A percentile compares a stretch with the other conserved stretches of the same genome.
phyloP scores from a whole-genome alignment of 2,888 invertebrate genomes.

The Nomada flava region DNA sequence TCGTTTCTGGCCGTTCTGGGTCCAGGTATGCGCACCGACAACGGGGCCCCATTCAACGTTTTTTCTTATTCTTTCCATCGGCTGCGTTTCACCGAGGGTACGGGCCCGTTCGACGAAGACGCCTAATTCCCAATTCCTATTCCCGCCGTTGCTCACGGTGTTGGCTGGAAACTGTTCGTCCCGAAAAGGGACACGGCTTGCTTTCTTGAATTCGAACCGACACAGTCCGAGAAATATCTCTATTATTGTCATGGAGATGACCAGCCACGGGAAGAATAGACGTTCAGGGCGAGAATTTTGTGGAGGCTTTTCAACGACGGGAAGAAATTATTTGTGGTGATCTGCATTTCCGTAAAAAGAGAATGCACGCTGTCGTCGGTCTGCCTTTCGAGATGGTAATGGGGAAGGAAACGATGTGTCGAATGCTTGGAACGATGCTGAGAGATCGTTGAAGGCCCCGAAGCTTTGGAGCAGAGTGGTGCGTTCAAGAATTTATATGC shows the following conservation, averaged over 20 bases:
- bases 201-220: slow-evolving; percentile 53
- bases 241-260: slow-evolving; percentile 82
- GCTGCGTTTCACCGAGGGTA: slow-evolving; percentile 69
- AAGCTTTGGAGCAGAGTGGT: too few relatives aligned
- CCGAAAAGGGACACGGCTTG: slow-evolving; percentile 34
- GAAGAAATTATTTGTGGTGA: slow-evolving; percentile 33
- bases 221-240: slow-evolving; percentile 74
- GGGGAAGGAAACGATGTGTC: slow-evolving; percentile 1
- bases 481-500: too few relatives aligned
- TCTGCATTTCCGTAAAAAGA: slow-evolving; percentile 30
- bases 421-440: not conserved
- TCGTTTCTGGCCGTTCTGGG: slow-evolving; percentile 46
- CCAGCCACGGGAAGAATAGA: slow-evolving; percentile 40
- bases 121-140: slow-evolving; percentile 80
- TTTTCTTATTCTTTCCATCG: slow-evolving; percentile 68
- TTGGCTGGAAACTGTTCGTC: slow-evolving; percentile 24
- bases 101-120: slow-evolving; percentile 46
- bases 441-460: not conserved
- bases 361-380: slow-evolving; percentile 13
- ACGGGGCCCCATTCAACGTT: slow-evolving; percentile 62
- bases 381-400: not conserved
- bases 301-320: not conserved
- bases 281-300: not conserved
- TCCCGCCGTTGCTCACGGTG: slow-evolving; percentile 66
- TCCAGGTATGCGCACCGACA: slow-evolving; percentile 67